phyloP scores from a whole-genome alignment of 2,797 vertebrate species.

The Notoglanidium macrostoma region DNA sequence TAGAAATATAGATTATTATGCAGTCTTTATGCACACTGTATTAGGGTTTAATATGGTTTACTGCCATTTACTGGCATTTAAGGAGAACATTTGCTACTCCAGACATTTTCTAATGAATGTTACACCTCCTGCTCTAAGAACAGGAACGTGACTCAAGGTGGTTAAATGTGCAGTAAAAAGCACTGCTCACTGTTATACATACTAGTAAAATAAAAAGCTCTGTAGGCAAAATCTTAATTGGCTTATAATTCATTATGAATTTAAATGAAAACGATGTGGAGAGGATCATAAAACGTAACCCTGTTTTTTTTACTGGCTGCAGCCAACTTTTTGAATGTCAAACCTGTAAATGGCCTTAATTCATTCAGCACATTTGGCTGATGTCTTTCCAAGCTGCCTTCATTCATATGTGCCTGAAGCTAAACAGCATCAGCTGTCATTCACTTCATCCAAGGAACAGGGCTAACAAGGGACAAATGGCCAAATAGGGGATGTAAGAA shows the following conservation, averaged over 20 bases:
- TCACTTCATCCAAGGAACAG: constrained; percentile 42
- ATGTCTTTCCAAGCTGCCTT: constrained; percentile 35
- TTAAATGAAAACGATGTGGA: constrained; percentile 66
- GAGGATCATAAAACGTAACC: constrained; percentile 33
- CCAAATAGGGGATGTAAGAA: constrained; percentile 44
- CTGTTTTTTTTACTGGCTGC: constrained; percentile 37
- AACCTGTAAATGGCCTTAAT: constrained; percentile 31
- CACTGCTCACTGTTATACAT: constrained; percentile 56
- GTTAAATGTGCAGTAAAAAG: constrained; percentile 58
- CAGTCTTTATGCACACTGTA: constrained; percentile 8
- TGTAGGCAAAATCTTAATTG: constrained; percentile 69
- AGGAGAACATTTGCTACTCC: constrained; percentile 44
- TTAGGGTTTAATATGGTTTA: constrained; percentile 49
- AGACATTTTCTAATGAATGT: constrained; percentile 28
- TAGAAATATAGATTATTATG: constrained; percentile 1
- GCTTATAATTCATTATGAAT: constrained; percentile 61
- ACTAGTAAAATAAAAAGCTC: constrained; percentile 67
- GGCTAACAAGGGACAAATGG: constrained; percentile 43
- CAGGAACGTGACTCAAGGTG: constrained; percentile 45
- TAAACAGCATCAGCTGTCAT: constrained; percentile 55
- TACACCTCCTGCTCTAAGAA: constrained; percentile 33
- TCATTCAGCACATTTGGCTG: constrained; percentile 39
- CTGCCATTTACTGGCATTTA: constrained; percentile 52
- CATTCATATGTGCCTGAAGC: constrained; percentile 57
- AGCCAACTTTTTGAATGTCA: constrained; percentile 24